phyloP scores from a whole-genome alignment of 2,888 invertebrate genomes.

The Drosophila vallismaia region DNA sequence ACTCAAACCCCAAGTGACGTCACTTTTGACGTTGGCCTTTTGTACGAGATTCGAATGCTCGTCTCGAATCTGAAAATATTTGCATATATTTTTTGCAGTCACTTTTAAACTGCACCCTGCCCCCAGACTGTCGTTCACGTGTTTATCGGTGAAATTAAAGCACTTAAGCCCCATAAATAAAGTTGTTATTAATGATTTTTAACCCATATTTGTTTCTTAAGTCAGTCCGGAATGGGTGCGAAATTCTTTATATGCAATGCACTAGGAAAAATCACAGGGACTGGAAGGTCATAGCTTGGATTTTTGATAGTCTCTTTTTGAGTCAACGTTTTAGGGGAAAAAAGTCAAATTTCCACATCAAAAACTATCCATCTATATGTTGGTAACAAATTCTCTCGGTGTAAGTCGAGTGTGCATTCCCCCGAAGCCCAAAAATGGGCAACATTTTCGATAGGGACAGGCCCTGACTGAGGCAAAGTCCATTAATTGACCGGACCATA shows the following conservation, averaged over 20 bases:
- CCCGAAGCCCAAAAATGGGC: slow-evolving; percentile 35
- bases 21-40: slow-evolving; percentile 65
- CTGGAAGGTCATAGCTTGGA: no score
- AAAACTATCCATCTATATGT: no score
- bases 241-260: slow-evolving; percentile 41
- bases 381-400: slow-evolving; percentile 3
- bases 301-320: no score
- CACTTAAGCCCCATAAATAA: slow-evolving; percentile 69
- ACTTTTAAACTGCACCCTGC: slow-evolving; percentile 29
- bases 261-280: slow-evolving; percentile 6
- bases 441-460: slow-evolving; percentile 32
- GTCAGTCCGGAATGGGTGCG: slow-evolving; percentile 49
- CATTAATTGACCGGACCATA: slow-evolving; percentile 36
- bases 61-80: slow-evolving; percentile 24
- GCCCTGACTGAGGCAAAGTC: slow-evolving; percentile 20
- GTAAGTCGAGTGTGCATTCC: slow-evolving; percentile 30
- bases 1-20: slow-evolving; percentile 57
- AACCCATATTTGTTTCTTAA: slow-evolving; percentile 71
- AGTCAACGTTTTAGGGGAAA: no score
- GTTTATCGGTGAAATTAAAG: slow-evolving; percentile 58
- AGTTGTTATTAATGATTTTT: slow-evolving; percentile 69
- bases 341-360: no score
- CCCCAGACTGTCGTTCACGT: slow-evolving; percentile 17
- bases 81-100: slow-evolving; percentile 55
- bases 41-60: slow-evolving; percentile 9